These are phyloP conservation scores for Rhinophrynus dorsalis DNA, from an alignment of 2,797 vertebrate genomes.

Conservation along the genomic window DNA sequence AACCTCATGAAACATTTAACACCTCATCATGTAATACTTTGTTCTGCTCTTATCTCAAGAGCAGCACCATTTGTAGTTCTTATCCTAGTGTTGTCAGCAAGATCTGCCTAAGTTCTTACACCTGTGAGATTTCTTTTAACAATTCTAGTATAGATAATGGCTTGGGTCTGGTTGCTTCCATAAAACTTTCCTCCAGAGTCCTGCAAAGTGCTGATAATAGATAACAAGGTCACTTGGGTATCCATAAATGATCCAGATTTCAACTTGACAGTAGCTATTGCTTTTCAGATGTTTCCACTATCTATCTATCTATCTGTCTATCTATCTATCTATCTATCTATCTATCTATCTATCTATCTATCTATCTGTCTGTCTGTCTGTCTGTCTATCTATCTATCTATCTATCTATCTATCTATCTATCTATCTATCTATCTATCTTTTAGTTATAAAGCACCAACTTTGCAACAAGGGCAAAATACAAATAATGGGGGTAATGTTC, in stretches of 20 bases:
- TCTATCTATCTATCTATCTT: too few species aligned
- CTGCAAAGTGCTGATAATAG: background rate
- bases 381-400: too few species aligned
- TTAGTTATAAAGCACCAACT: too few species aligned
- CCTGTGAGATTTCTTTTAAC: constrained; percentile 13
- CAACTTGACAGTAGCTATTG: background rate
- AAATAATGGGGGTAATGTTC: too few species aligned
- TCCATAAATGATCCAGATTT: background rate
- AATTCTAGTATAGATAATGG: background rate
- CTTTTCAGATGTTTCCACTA: too few species aligned
- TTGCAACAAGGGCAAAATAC: too few species aligned
- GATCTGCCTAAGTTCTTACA: background rate
- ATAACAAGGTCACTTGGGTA: background rate
- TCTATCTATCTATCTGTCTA: too few species aligned
- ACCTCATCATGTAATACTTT: constrained; percentile 17
- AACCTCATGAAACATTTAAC: background rate
- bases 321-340: too few species aligned
- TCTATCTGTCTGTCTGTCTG: too few species aligned
- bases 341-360: too few species aligned
- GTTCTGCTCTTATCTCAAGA: background rate
- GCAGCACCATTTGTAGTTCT: constrained; percentile 9
- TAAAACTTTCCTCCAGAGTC: background rate
- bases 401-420: too few species aligned
- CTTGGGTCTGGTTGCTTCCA: background rate
- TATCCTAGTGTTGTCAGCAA: constrained; percentile 18